These are phyloP conservation scores for Eulimnadia texana DNA, from an alignment of 1,140 invertebrate species.

Conservation along the genomic window DNA sequence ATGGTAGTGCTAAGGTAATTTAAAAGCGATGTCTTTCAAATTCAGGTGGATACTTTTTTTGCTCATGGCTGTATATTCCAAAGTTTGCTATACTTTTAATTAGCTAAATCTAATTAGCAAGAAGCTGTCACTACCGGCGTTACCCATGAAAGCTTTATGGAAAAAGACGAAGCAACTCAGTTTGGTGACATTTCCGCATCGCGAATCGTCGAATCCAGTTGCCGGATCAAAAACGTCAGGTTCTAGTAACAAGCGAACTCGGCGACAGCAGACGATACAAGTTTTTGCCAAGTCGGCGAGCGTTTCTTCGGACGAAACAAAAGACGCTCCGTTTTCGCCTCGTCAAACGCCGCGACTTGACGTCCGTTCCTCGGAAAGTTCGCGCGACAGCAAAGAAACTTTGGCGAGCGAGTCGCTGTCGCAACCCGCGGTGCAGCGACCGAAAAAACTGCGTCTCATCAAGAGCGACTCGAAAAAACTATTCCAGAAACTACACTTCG, in stretches of 20 bases:
- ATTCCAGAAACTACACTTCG: conserved; percentile 43
- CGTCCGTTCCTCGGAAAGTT: no score
- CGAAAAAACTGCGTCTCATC: conserved; percentile 5
- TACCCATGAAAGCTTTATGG: background rate
- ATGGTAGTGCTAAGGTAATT: no score
- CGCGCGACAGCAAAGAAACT: background rate
- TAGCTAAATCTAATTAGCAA: no score
- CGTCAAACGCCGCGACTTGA: no score
- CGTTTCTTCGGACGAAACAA: background rate
- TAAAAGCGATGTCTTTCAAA: no score
- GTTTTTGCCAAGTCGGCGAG: background rate
- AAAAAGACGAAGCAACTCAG: background rate
- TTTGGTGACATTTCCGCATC: background rate
- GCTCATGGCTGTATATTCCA: no score
- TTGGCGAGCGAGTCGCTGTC: background rate
- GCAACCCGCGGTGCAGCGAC: background rate
- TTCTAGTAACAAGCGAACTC: background rate
- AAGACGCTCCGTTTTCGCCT: background rate
- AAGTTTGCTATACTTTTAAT: no score
- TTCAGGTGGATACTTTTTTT: no score
- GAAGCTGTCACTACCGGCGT: background rate
- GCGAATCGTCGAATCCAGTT: no score
- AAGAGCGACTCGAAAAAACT: conserved; percentile 27
- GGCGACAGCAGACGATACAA: background rate
- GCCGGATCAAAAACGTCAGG: no score